A percentile compares a stretch with the other conserved stretches of the same genome.
Conservation (phyloP, 2,113 vertebrate genomes). For the Papio anubis region DNA sequence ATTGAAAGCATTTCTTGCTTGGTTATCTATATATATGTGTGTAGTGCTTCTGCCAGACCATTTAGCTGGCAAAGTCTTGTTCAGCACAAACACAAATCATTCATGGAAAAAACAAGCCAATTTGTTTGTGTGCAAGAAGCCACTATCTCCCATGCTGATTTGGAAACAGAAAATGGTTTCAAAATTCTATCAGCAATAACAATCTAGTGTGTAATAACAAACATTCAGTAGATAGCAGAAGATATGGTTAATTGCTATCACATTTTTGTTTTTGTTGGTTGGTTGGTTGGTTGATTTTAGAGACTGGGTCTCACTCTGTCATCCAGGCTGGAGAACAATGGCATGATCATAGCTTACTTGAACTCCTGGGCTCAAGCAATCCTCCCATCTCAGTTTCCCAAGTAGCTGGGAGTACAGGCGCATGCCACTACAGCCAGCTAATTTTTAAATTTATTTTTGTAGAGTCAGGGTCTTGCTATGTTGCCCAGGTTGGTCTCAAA, state of each 20-base stretch:
- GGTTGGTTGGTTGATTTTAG: too few species aligned
- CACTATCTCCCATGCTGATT: neutral
- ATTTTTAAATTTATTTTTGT: too few species aligned
- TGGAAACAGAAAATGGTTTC: neutral
- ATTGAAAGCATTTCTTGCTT: neutral
- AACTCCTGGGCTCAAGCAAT: too few species aligned
- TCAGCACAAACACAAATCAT: neutral
- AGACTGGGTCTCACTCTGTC: too few species aligned
- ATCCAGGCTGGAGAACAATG: too few species aligned
- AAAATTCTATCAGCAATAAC: neutral
- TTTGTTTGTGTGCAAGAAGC: neutral
- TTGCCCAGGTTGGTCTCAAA: too few species aligned
- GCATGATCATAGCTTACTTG: too few species aligned
- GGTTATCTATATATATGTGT: neutral
- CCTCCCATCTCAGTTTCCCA: too few species aligned
- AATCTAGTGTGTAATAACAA: neutral
- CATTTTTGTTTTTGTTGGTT: too few species aligned
- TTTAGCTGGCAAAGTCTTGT: neutral
- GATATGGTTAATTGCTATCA: neutral
- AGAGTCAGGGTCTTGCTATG: too few species aligned
- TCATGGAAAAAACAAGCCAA: neutral
- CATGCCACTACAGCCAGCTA: too few species aligned
- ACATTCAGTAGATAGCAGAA: neutral
- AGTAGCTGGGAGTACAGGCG: too few species aligned
- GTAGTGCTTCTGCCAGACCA: neutral